Conservation (phyloP, 1,140 invertebrate genomes). For the Drosophila busckii region DNA sequence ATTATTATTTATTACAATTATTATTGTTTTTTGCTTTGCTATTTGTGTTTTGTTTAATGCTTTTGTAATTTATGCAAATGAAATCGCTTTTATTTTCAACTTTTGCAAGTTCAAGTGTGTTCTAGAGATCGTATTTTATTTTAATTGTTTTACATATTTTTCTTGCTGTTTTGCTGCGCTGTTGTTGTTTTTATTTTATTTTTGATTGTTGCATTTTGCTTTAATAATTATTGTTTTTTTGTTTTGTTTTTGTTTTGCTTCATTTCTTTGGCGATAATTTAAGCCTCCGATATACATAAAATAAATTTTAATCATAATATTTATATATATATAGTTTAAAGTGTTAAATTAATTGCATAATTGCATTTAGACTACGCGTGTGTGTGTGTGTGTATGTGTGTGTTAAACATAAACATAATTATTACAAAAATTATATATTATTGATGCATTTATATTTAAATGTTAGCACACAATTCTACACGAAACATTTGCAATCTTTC, state of each 20-base stretch:
- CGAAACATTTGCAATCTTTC: constrained; percentile 64
- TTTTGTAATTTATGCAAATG: constrained; percentile 7
- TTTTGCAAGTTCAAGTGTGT: constrained; percentile 35
- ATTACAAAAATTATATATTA: constrained; percentile 41
- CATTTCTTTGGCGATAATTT: constrained; percentile 78
- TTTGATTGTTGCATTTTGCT: constrained; percentile 31
- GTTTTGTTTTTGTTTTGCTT: constrained; percentile 33
- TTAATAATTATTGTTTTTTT: constrained; percentile 5
- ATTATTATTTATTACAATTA: constrained; percentile 43
- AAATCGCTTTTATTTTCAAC: constrained; percentile 34
- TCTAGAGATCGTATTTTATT: constrained; percentile 64
- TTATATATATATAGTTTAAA: constrained; percentile 21
- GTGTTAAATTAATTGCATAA: constrained; percentile 61
- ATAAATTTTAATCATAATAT: constrained; percentile 55
- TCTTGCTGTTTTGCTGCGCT: constrained; percentile 25
- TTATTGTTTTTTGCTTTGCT: constrained; percentile 8
- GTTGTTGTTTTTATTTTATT: constrained; percentile 30
- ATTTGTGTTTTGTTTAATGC: constrained; percentile 2
- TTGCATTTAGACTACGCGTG: constrained; percentile 9
- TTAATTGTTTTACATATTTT: constrained; percentile 8
- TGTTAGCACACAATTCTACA: constrained; percentile 9
- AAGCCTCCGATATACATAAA: constrained; percentile 79
- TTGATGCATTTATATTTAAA: constrained; percentile 48
- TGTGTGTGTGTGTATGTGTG: constrained; percentile 1
- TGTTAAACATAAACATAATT: constrained; percentile 25